These are phyloP conservation scores for Chanos chanos DNA, from an alignment of 2,797 vertebrate genomes.

Conservation along the genomic window DNA sequence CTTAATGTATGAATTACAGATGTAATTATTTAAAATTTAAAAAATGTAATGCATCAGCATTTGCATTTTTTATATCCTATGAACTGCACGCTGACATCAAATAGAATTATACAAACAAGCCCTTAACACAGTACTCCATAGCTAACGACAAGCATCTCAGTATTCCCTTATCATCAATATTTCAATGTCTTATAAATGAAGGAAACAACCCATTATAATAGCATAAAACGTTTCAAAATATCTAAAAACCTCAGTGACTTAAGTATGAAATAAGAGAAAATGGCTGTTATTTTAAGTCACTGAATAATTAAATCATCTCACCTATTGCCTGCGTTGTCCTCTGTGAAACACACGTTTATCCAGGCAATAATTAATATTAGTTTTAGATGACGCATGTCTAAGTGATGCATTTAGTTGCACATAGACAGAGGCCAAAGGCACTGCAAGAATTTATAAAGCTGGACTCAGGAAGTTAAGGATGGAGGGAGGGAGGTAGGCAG, in stretches of 20 bases:
- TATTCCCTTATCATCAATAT: too few species aligned
- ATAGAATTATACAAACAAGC: too few species aligned
- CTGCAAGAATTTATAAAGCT: constrained; percentile 49
- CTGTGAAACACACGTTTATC: constrained; percentile 45
- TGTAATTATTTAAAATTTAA: too few species aligned
- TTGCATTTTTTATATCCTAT: too few species aligned
- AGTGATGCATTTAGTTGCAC: constrained; percentile 41
- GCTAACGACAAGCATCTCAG: too few species aligned
- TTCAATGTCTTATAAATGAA: too few species aligned
- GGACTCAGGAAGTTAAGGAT: background rate
- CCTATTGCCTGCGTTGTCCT: constrained; percentile 22
- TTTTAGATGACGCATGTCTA: constrained; percentile 59
- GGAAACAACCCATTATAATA: too few species aligned
- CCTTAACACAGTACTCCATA: too few species aligned
- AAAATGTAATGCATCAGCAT: too few species aligned
- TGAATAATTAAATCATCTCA: constrained; percentile 9
- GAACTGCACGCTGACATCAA: too few species aligned
- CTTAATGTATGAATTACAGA: too few species aligned
- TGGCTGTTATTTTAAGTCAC: background rate
- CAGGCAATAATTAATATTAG: constrained; percentile 57
- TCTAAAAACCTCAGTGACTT: background rate
- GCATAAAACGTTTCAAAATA: too few species aligned
- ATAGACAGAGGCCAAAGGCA: constrained; percentile 17
- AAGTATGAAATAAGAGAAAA: background rate
- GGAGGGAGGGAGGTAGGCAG: background rate